Percentiles rank a stretch among this genome's conserved stretches.
These are phyloP conservation scores for Nomia melanderi DNA, from an alignment of 1,140 invertebrate genomes.

Conservation along the genomic window DNA sequence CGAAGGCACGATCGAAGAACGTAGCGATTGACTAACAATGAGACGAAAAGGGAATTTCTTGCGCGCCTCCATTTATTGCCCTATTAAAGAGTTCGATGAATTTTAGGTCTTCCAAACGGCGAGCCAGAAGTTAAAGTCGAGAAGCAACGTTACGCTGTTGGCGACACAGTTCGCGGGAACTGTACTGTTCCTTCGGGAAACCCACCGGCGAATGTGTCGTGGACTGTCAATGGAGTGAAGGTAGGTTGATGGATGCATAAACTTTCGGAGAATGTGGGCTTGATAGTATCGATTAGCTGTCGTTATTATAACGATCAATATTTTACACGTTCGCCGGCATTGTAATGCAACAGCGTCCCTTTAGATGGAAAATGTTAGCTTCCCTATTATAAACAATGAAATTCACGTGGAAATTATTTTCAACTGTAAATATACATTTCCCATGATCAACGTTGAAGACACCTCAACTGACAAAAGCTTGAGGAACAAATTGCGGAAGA, in stretches of 20 bases:
- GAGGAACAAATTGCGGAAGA: too few species aligned
- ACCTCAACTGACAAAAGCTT: too few species aligned
- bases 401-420: too few species aligned
- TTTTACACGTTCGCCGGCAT: slow-evolving; percentile 4
- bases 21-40: too few species aligned
- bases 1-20: background rate
- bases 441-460: too few species aligned
- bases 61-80: background rate
- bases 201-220: slow-evolving; percentile 90
- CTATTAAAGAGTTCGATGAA: slow-evolving; percentile 28
- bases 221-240: slow-evolving; percentile 89
- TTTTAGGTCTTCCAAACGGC: slow-evolving; percentile 86
- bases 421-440: too few species aligned
- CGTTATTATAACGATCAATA: slow-evolving; percentile 29
- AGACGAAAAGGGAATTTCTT: background rate
- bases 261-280: slow-evolving; percentile 7
- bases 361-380: background rate
- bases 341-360: background rate
- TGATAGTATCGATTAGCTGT: slow-evolving; percentile 18
- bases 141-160: slow-evolving; percentile 87
- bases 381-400: too few species aligned
- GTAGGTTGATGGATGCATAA: slow-evolving; percentile 80
- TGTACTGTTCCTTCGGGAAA: slow-evolving; percentile 87
- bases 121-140: slow-evolving; percentile 86
- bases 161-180: slow-evolving; percentile 87